These are phyloP conservation scores for Bombus confusus DNA, from an alignment of 1,140 invertebrate genomes.

Conservation along the genomic window DNA sequence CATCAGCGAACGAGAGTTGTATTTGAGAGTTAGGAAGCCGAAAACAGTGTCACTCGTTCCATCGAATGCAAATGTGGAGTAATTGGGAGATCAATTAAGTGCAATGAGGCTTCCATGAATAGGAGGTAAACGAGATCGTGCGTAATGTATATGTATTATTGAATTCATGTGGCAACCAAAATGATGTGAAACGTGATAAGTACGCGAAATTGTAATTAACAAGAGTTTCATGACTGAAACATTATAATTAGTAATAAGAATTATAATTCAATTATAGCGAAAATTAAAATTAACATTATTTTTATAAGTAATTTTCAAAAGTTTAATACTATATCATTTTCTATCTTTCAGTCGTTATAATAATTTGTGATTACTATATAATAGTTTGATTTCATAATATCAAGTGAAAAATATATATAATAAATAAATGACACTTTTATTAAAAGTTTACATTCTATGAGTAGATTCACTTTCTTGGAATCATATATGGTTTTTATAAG, in stretches of 20 bases:
- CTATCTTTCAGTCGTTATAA: too few species aligned
- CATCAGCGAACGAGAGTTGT: background rate
- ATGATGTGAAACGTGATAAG: background rate
- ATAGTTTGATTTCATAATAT: too few species aligned
- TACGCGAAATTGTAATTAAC: background rate
- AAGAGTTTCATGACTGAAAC: background rate
- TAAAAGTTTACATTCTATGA: too few species aligned
- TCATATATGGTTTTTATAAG: too few species aligned
- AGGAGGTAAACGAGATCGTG: slow-evolving; percentile 6
- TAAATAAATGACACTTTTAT: background rate
- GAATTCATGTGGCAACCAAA: too few species aligned
- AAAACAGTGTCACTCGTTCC: slow-evolving; percentile 22
- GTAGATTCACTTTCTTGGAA: too few species aligned
- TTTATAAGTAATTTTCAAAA: too few species aligned
- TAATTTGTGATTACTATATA: too few species aligned
- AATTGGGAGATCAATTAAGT: slow-evolving; percentile 33
- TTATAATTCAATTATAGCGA: too few species aligned
- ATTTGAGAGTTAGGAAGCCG: background rate
- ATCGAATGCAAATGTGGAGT: slow-evolving; percentile 12
- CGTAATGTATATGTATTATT: slow-evolving; percentile 10
- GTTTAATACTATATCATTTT: too few species aligned
- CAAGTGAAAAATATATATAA: background rate
- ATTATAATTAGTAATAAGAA: background rate
- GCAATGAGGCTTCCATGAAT: slow-evolving; percentile 27
- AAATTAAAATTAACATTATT: too few species aligned